Base-by-base conservation (phyloP, 2,888 invertebrate species). In the Helleia helle region DNA sequence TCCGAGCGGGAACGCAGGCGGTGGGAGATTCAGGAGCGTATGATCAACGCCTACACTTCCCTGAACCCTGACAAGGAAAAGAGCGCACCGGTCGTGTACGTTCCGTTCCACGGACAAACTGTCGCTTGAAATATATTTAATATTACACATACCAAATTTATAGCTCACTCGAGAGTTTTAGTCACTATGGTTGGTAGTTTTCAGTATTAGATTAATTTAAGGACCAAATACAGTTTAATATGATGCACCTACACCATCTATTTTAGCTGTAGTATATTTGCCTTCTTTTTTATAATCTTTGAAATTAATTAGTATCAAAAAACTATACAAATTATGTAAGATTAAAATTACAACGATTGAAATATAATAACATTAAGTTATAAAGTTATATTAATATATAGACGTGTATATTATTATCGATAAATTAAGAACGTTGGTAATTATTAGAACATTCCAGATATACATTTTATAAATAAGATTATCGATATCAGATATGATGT, bases 1-100 rank as follows among this genome's bases (percentile, higher is more conserved):
- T 88, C 89, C 0, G 89, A 91, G 54, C 88, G 90, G 26, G 90
- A 90, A 58, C 88, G 90, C 42, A 87, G 91, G 38, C 87, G 88
- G 38, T 91, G 91, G 88, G 90, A 93, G 67, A 81, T 89, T 45
- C 85, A 88, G 48, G 88, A 89, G 50, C 85, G 85, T 25, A 76
- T 88, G 52, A 77, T 88, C 46, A 87, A 84, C 49, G 74, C 81
- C 1, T 75, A 83, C 65, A 81, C 81, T 4, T 74, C 74, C 1
- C 71, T 83, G 14, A 77, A 75, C 53, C 81, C 80, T 0, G 54
- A 61, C 26, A 58, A 66, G 1, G 75, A 80, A 55, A 80, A 81
- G 54, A 59, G 55, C 18, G 57, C 65, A n/a, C 79, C 83, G 0
- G 62, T 81, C 37, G 67, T 83, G 44, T 84, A 83, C 53, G 79